Base-by-base conservation (phyloP, 1,140 invertebrate genomes). In the Sycophila sp. region DNA sequence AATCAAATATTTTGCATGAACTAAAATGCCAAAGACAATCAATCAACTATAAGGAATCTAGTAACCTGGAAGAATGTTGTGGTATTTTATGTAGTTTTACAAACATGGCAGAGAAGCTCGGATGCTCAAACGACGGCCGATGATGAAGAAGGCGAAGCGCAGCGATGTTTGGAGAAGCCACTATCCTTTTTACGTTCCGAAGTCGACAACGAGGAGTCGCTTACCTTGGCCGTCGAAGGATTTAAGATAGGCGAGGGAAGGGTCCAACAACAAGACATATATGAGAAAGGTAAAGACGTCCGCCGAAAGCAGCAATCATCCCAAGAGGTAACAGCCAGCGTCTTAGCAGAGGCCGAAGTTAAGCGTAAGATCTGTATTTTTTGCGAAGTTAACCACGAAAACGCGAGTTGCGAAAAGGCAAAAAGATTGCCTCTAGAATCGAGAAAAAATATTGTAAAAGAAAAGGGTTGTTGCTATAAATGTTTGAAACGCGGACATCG, bases 401-500 rank as follows among this genome's bases (percentile, higher is more conserved):
- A 64, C 36, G 30, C 28, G 0, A 36, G 30, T 3, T 73, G 66
- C 13, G 66, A 60, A 32, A 65, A 64, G 26, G 71, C 65, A 1
- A 64, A 65, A 51, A 59, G 36, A 38, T 36, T 73, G 4, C 51
- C 71, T 10, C 34, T 59, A 40, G 1, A 2, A 1, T 5, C 5
- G 4, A 8, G 47, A 51, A 17, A 51, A 15, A 22, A 8, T 1
- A 13, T 59, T 30, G 24, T 65, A 15, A 63, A 68, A 56, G 15
- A 24, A 2, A 69, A 64, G 28, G 4, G 32, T 15, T 62, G 38
- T 49, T 69, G 71, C 64, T 72, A 68, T 63, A 55, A 53, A 19
- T 72, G 65, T 64, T 65, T 72, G 45, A 72, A 60, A 67, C 32
- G 2, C 38, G 71, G 71, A 10, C 71, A 73, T 53, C 19, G 32